Percentiles rank a stretch among this genome's conserved stretches.
Conservation (phyloP, 2,888 invertebrate species). For the Cancer borealis region DNA sequence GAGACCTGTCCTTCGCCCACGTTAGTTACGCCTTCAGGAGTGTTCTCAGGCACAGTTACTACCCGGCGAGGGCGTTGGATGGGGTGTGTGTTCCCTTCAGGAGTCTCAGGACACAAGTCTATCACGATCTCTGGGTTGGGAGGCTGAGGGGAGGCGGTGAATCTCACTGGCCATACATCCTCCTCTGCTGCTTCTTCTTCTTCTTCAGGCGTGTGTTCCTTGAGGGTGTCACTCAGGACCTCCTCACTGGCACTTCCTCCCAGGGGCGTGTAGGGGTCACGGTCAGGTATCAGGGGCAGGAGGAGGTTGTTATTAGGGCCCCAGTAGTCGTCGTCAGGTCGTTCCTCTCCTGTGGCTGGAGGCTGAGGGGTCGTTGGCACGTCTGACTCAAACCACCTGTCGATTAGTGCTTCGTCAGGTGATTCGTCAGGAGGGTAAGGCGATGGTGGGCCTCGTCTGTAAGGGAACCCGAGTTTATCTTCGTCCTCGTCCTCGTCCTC, state of each 20-base stretch:
- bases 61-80: neutral
- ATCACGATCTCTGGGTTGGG: neutral
- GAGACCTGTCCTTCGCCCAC: neutral
- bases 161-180: neutral
- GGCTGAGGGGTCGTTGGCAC: neutral
- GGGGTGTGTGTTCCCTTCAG: neutral
- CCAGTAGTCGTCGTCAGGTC: slow-evolving; percentile 38
- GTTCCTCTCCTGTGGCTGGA: neutral
- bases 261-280: neutral
- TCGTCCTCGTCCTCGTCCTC: slow-evolving; percentile 34
- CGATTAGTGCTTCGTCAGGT: slow-evolving; percentile 63
- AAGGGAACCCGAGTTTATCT: neutral
- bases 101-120: neutral
- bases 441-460: neutral
- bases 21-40: neutral
- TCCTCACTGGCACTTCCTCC: slow-evolving; percentile 15
- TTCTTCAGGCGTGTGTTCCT: neutral
- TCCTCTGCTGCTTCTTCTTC: no score
- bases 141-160: neutral
- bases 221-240: slow-evolving; percentile 3
- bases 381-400: slow-evolving; percentile 66
- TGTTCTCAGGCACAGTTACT: neutral
- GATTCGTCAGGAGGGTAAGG: neutral
- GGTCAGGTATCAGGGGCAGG: neutral
- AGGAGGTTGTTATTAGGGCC: neutral